Conservation (phyloP, 2,888 invertebrate species). For the Apamea epomidion region DNA sequence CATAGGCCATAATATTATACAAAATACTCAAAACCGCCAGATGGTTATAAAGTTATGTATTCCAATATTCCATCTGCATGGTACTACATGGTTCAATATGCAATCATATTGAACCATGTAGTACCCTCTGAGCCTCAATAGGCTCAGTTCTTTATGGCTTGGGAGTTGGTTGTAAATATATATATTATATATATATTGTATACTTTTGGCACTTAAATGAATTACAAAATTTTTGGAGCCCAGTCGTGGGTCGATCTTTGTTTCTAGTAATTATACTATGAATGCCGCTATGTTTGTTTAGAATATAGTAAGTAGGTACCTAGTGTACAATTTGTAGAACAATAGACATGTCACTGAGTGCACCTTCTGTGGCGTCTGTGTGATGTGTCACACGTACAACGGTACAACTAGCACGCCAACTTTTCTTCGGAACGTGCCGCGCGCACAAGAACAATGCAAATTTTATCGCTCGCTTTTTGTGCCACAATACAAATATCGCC, state of each 20-base stretch:
- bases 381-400: conserved; percentile 6
- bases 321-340: not conserved
- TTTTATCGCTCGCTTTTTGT: conserved; percentile 57
- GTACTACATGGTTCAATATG: not conserved
- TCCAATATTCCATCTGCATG: not conserved
- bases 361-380: not conserved
- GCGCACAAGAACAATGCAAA: conserved; percentile 52
- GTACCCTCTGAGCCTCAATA: too few species aligned
- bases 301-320: not conserved
- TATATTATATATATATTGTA: too few species aligned
- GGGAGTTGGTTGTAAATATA: not conserved
- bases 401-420: conserved; percentile 17
- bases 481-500: conserved; percentile 48
- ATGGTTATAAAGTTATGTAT: not conserved
- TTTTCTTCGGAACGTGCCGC: conserved; percentile 32
- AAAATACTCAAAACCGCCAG: not conserved
- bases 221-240: not conserved
- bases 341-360: not conserved
- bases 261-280: not conserved
- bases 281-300: not conserved
- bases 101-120: too few species aligned
- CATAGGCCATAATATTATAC: not conserved
- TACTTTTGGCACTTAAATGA: not conserved
- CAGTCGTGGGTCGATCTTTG: not conserved
- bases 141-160: not conserved